Percentiles rank a stretch among this genome's conserved stretches.
Evolutionary conservation across 2,888 invertebrate species (phyloP).

Genomic region (Tenthredo scrophulariae): DNA sequence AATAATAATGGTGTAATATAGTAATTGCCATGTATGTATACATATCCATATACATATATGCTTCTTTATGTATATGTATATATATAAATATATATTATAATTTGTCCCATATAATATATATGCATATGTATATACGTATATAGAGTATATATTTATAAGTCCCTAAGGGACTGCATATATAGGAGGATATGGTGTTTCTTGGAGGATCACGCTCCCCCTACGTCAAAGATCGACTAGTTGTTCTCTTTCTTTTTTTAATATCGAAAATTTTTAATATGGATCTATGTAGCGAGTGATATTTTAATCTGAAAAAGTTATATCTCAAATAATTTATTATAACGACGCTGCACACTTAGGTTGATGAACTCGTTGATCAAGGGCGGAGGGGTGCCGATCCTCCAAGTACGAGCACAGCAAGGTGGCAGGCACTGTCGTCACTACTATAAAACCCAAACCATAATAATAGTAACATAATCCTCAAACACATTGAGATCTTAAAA

Average conservation of each 20-base stretch:
- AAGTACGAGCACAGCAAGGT: slow-evolving; percentile 73
- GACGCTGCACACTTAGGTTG: slow-evolving; percentile 52
- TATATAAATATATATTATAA: slow-evolving; percentile 59
- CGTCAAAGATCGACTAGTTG: slow-evolving; percentile 54
- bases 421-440: slow-evolving; percentile 75
- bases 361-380: slow-evolving; percentile 67
- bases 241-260: not conserved
- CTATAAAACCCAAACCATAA: slow-evolving; percentile 68
- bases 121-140: slow-evolving; percentile 57
- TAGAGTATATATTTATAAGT: slow-evolving; percentile 63
- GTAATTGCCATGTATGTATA: slow-evolving; percentile 43
- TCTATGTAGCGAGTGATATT: not conserved
- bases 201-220: slow-evolving; percentile 69
- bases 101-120: slow-evolving; percentile 51
- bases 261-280: not conserved
- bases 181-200: slow-evolving; percentile 68
- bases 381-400: slow-evolving; percentile 70
- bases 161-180: slow-evolving; percentile 72
- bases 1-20: slow-evolving; percentile 54
- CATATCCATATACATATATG: slow-evolving; percentile 57
- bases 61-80: slow-evolving; percentile 58
- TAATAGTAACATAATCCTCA: slow-evolving; percentile 51
- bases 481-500: slow-evolving; percentile 55
- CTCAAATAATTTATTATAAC: not conserved
- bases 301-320: slow-evolving; percentile 21